Evolutionary conservation across 2,113 vertebrate species (phyloP).

Genomic region (Gadus macrocephalus): DNA sequence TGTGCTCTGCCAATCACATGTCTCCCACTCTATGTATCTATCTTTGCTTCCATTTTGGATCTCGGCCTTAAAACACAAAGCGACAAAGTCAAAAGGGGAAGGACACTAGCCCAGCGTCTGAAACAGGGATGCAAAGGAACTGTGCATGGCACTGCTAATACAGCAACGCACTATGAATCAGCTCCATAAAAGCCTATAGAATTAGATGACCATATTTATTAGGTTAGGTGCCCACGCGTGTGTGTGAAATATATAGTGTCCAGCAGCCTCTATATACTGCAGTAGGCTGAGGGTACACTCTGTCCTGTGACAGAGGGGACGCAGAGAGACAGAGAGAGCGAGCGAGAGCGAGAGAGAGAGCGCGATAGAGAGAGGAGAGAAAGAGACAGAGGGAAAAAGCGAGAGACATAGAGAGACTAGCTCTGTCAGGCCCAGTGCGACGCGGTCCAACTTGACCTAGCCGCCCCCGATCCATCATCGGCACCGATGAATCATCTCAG

Average conservation of each 20-base stretch:
- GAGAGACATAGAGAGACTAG: neutral
- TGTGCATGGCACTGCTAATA: slow-evolving; percentile 30
- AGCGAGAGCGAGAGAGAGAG: no score
- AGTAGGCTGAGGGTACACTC: slow-evolving; percentile 40
- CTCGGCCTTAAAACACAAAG: slow-evolving; percentile 35
- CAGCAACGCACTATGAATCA: slow-evolving; percentile 43
- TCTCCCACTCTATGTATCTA: no score
- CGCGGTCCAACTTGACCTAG: slow-evolving; percentile 40
- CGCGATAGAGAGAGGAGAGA: no score
- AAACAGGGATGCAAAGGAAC: slow-evolving; percentile 21
- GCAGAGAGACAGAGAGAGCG: slow-evolving; percentile 28
- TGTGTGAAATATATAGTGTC: slow-evolving; percentile 49
- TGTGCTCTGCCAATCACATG: no score
- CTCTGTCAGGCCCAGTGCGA: neutral
- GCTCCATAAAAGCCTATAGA: slow-evolving; percentile 40
- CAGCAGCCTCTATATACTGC: slow-evolving; percentile 41
- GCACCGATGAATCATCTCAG: slow-evolving; percentile 70
- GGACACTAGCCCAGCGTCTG: slow-evolving; percentile 25
- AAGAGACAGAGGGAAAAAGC: no score
- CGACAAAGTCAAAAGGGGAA: slow-evolving; percentile 39
- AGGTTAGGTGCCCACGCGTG: slow-evolving; percentile 18
- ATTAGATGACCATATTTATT: slow-evolving; percentile 48
- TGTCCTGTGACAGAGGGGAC: slow-evolving; percentile 56
- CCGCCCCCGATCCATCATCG: slow-evolving; percentile 71
- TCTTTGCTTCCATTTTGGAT: slow-evolving; percentile 6